Base-by-base conservation (phyloP, 2,797 vertebrate species). In the Pseudochirops corinnae region DNA sequence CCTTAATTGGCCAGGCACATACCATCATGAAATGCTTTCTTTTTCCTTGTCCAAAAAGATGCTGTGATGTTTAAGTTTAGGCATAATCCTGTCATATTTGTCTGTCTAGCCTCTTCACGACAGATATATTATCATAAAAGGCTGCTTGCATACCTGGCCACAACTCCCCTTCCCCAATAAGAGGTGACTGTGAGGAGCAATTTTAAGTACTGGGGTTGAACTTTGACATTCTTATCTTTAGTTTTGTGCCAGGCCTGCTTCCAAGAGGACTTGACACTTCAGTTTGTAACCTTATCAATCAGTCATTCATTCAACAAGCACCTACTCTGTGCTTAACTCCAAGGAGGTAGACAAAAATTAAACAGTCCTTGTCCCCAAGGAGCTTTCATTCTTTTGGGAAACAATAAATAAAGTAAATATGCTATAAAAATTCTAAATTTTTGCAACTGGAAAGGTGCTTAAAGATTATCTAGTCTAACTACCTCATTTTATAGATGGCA, bases 1-100 rank as follows among this genome's bases (percentile, higher is more conserved):
- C 90, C 94, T 96, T 95, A 91, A 91, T 95, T 62, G 93, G 67
- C 39, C 24, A 29, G 10, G 10, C 52, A 12, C 90, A 0, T 46
- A 0, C 91, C 13, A 92, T 67, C 29, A 50, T 93, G 94, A 94
- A 55, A 90, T 90, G 90, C 90, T n/a, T 53, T 91, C 39, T 87
- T 87, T 82, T 87, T 28, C 74, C 74, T 50, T 50, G 10, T 87
- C 74, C 39, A 87, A 87, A 50, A 87, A 87, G 39, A 50, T 87
- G 39, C 39, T 87, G 39, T 28, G 10, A 50, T 87, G 46, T 87
- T 87, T 46, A 87, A 24, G 74, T 87, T 26, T 50, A 46, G 39
- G 74, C 74, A 50, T 10, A 46, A 28, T 50, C 21, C 10, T 87
- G 9, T 87, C 39, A 50, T 46, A 82, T 26, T 50, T 87, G 24